These are phyloP conservation scores for Augochlora pura DNA, from an alignment of 1,140 invertebrate genomes.

Conservation along the genomic window DNA sequence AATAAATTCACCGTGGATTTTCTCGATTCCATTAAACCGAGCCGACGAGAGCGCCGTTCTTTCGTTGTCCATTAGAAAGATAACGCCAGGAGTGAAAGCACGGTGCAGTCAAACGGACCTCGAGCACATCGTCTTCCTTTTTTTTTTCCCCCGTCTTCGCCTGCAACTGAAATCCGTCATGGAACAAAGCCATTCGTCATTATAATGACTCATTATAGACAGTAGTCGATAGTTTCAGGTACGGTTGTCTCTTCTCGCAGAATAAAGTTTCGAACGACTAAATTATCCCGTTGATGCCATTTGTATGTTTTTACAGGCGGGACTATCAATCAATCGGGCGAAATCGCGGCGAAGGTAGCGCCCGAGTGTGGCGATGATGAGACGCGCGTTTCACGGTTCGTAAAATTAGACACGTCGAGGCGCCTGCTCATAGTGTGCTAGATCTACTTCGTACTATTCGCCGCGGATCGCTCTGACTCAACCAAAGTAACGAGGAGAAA, in stretches of 20 bases:
- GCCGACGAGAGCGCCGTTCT: conserved; percentile 20
- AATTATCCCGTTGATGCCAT: not conserved
- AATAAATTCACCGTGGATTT: conserved; percentile 23
- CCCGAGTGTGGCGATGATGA: not conserved
- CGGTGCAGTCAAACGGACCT: conserved; percentile 3
- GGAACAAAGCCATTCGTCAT: not conserved
- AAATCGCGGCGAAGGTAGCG: not conserved
- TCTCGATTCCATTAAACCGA: conserved; percentile 22
- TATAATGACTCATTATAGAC: conserved; percentile 16
- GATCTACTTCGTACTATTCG: conserved; percentile 10
- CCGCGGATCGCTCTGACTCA: not conserved
- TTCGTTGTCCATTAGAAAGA: conserved; percentile 33
- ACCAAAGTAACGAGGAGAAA: not conserved
- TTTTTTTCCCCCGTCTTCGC: not conserved
- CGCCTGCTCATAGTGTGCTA: not conserved
- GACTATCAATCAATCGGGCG: conserved; percentile 9
- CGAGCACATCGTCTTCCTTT: not conserved
- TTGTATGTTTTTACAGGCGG: conserved; percentile 17
- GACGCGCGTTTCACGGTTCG: not conserved
- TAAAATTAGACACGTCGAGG: not conserved
- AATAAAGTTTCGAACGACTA: conserved; percentile 18
- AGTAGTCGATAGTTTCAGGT: conserved; percentile 22
- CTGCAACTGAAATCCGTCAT: conserved; percentile 19
- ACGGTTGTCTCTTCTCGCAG: conserved; percentile 31
- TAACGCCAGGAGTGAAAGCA: conserved; percentile 37